Evolutionary conservation across 64 coral and sea anemone genomes (phyloP).

Genomic region (Dendronephthya gigantea): DNA sequence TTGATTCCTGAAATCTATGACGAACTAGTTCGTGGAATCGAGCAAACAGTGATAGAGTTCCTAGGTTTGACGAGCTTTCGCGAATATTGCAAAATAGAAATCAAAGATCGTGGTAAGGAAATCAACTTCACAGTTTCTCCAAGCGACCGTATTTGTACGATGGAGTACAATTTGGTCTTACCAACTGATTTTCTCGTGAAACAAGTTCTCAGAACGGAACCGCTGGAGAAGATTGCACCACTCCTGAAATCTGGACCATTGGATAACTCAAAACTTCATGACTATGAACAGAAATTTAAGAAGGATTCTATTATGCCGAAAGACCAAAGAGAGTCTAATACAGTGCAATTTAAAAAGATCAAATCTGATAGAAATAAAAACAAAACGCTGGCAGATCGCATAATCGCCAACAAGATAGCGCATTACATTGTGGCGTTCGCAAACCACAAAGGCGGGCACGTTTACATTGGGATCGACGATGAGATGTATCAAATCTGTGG

Average conservation of each 20-base stretch:
- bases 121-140: background rate
- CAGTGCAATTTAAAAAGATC: constrained; percentile 30
- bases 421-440: constrained; percentile 30
- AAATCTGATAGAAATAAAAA: constrained; percentile 33
- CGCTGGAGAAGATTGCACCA: constrained; percentile 21
- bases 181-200: constrained; percentile 24
- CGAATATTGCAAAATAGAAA: background rate
- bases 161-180: constrained; percentile 20
- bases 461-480: constrained; percentile 34
- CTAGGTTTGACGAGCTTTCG: constrained; percentile 11
- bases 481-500: constrained; percentile 21
- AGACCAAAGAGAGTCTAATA: constrained; percentile 6
- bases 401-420: constrained; percentile 26
- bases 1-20: constrained; percentile 12
- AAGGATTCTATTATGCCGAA: background rate
- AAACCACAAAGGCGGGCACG: constrained; percentile 24
- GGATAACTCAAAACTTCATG: background rate
- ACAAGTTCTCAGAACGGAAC: constrained; percentile 17
- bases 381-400: constrained; percentile 17
- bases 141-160: constrained; percentile 16
- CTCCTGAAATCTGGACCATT: constrained; percentile 13
- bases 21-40: constrained; percentile 26
- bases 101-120: background rate
- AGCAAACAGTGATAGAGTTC: constrained; percentile 27
- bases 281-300: background rate